Evolutionary conservation across 1,140 invertebrate species (phyloP), one percentile per base, ranked within the genome.

Genomic region (Condylostylus longicornis): DNA sequence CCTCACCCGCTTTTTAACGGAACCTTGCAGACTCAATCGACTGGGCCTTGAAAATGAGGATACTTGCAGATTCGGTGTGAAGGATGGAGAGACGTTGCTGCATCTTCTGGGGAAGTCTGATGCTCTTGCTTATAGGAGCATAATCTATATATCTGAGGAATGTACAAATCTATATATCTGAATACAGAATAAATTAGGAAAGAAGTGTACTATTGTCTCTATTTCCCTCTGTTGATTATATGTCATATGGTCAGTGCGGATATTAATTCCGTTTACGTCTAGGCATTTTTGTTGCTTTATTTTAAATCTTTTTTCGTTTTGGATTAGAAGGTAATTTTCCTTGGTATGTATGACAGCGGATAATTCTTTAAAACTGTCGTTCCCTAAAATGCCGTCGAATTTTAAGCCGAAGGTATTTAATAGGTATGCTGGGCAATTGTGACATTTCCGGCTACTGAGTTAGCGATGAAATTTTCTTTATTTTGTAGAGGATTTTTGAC

Each of bases 401-500:
- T 6, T 15, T 13, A 17, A 18, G 19, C 31, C 35, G 12, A 43
- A 43, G 14, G 41, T 15, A 8, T 41, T 32, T 7, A 38, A 34
- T 1, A 33, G 18, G 38, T 41, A 30, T 41, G 25, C 22, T 43
- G 42, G 4, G 38, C 30, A 29, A 37, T 29, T 30, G 29, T 30
- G 10, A 37, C 8, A 6, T 18, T 37, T 19, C 36, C 36, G 19
- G 23, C 36, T 21, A 37, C 27, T 18, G 36, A 29, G 19, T 18
- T 29, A 9, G 36, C 36, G 14, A 17, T 17, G 18, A 37, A 37
- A 17, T 7, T 7, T 29, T 30, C n/a, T 4, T 31, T 21, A 18
- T 27, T 37, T 8, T 6, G 36, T 15, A 8, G 14, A 6, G 23
- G 36, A 18, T 18, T 37, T 25, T 10, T 28, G 5, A 37, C 36